These are phyloP conservation scores for Lypha dubia DNA, from an alignment of 2,888 invertebrate genomes.

Conservation along the genomic window DNA sequence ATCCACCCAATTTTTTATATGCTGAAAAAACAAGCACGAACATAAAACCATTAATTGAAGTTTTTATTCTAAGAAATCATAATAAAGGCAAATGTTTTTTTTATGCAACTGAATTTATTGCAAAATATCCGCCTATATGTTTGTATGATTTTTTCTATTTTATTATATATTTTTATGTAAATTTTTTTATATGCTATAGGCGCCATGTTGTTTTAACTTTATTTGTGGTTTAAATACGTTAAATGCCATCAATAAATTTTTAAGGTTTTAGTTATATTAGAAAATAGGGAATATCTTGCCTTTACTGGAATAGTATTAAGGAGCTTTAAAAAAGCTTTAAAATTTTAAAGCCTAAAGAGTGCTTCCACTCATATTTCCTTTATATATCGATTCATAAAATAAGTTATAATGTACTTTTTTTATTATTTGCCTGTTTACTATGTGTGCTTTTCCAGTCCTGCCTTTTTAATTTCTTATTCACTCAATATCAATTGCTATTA, in stretches of 20 bases:
- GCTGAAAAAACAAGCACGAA: neutral
- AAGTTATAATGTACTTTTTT: constrained; percentile 57
- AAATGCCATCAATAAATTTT: neutral
- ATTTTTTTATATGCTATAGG: constrained; percentile 5
- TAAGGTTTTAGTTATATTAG: neutral
- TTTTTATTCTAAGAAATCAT: constrained; percentile 3
- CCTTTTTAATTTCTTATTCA: neutral
- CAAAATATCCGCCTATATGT: neutral
- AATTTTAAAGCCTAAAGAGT: neutral
- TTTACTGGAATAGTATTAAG: neutral
- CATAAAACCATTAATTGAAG: constrained; percentile 25
- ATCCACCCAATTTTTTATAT: constrained; percentile 23
- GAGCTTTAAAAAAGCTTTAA: neutral
- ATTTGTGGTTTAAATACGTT: neutral
- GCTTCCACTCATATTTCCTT: neutral
- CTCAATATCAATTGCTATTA: constrained; percentile 25
- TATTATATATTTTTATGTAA: neutral
- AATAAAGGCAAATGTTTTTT: constrained; percentile 33
- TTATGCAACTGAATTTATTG: constrained; percentile 31
- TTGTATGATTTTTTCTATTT: neutral
- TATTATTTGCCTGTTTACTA: constrained; percentile 57
- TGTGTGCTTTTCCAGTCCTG: constrained; percentile 27
- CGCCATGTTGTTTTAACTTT: constrained; percentile 34
- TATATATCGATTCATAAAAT: constrained; percentile 57
- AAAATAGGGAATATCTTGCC: neutral